Conservation (phyloP, 2,888 invertebrate species). For the Xanthia icteritia region DNA sequence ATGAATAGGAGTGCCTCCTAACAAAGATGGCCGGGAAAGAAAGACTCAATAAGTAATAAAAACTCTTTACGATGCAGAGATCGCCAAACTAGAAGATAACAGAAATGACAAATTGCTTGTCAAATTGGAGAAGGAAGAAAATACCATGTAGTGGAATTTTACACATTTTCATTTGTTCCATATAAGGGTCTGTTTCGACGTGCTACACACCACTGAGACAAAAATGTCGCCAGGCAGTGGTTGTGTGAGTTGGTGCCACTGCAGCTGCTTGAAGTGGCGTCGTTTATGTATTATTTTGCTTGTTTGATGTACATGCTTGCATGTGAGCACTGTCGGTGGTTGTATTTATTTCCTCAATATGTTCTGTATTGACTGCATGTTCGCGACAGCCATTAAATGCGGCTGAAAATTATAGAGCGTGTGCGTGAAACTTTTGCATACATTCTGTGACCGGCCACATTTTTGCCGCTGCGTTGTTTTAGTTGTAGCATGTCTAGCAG, state of each 20-base stretch:
- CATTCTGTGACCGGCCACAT: neutral
- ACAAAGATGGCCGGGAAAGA: neutral
- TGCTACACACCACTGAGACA: neutral
- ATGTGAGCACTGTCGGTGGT: neutral
- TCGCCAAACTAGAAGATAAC: neutral
- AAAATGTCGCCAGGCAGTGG: neutral
- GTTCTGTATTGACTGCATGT: neutral
- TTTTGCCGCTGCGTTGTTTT: neutral
- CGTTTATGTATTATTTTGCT: too few relatives aligned
- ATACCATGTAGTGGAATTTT: slow-evolving; percentile 16
- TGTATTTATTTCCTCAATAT: neutral
- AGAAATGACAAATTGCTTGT: slow-evolving; percentile 24
- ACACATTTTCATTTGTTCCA: slow-evolving; percentile 39
- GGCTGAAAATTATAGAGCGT: neutral
- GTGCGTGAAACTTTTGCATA: neutral
- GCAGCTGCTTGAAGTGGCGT: neutral
- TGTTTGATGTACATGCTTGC: neutral
- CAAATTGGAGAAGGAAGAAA: slow-evolving; percentile 22
- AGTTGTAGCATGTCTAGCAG: neutral
- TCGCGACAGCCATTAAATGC: neutral
- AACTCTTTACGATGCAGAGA: slow-evolving; percentile 27
- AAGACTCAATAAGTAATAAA: slow-evolving; percentile 25
- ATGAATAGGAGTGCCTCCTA: neutral
- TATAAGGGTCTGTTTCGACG: neutral
- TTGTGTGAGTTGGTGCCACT: neutral